A percentile compares a stretch with the other conserved stretches of the same genome.
These are phyloP conservation scores for Calonectris borealis DNA, from an alignment of 2,113 vertebrate genomes.

Conservation along the genomic window DNA sequence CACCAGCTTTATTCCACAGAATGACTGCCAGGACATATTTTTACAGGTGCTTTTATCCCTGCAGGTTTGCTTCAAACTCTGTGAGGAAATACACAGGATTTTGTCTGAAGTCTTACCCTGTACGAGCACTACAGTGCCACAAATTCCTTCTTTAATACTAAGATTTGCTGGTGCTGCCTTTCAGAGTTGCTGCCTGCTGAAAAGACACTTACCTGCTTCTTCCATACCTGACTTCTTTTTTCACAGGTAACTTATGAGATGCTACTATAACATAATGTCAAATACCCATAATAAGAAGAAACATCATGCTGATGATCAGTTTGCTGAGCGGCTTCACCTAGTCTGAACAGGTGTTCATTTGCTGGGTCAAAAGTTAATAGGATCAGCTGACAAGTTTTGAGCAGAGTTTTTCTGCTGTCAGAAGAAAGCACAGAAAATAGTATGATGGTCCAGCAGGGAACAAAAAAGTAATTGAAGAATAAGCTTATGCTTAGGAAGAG, in stretches of 20 bases:
- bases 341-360: neutral
- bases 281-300: neutral
- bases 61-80: neutral
- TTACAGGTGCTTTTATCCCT: neutral
- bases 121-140: neutral
- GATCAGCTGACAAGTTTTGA: neutral
- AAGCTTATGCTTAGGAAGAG: neutral
- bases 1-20: neutral
- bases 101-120: neutral
- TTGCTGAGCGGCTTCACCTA: neutral
- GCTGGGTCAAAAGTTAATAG: neutral
- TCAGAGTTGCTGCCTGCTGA: neutral
- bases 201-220: neutral
- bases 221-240: neutral
- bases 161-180: neutral
- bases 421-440: neutral
- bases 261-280: neutral
- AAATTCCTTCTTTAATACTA: neutral
- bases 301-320: neutral
- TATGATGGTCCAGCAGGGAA: neutral
- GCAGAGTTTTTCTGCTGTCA: neutral
- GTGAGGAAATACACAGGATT: neutral
- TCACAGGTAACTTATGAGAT: neutral
- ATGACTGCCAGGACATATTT: neutral
- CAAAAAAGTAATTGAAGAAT: neutral